A percentile compares a stretch with the other conserved stretches of the same genome.
These are phyloP conservation scores for Chrysolina haemoptera DNA, from an alignment of 2,888 invertebrate genomes.

Conservation along the genomic window DNA sequence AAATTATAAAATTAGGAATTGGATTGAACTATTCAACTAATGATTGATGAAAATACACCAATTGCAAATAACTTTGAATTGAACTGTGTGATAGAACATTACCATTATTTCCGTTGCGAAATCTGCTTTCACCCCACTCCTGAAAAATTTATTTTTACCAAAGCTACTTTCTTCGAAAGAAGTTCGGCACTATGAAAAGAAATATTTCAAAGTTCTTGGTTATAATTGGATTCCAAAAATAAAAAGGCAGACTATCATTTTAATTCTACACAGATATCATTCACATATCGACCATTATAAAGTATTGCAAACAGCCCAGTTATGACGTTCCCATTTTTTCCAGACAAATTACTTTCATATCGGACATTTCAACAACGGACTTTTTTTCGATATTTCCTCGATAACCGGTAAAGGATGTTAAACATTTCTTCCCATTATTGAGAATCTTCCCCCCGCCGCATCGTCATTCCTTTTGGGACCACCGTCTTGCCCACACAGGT, in stretches of 20 bases:
- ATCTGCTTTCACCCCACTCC: too few relatives aligned
- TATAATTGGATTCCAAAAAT: conserved; percentile 17
- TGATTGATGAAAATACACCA: too few relatives aligned
- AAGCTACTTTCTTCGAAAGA: background rate
- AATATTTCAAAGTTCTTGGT: background rate
- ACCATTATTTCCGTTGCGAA: too few relatives aligned
- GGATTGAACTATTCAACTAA: too few relatives aligned
- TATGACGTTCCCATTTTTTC: conserved; percentile 20
- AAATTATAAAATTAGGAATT: too few relatives aligned
- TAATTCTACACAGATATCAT: conserved; percentile 25
- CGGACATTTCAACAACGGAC: conserved; percentile 2
- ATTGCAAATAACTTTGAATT: too few relatives aligned
- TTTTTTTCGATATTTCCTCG: conserved; percentile 37
- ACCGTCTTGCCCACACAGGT: conserved; percentile 42
- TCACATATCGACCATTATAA: conserved; percentile 19
- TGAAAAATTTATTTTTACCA: background rate
- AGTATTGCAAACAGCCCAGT: conserved; percentile 17
- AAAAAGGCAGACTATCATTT: conserved; percentile 19
- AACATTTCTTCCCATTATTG: conserved; percentile 45
- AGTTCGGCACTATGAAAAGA: conserved; percentile 3
- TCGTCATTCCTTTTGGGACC: conserved; percentile 37
- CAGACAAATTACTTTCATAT: conserved; percentile 6
- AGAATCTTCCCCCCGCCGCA: conserved; percentile 33
- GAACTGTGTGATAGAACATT: too few relatives aligned
- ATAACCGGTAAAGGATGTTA: conserved; percentile 43